phyloP scores from a whole-genome alignment of 2,888 invertebrate genomes.

The Tenthredo amoena region DNA sequence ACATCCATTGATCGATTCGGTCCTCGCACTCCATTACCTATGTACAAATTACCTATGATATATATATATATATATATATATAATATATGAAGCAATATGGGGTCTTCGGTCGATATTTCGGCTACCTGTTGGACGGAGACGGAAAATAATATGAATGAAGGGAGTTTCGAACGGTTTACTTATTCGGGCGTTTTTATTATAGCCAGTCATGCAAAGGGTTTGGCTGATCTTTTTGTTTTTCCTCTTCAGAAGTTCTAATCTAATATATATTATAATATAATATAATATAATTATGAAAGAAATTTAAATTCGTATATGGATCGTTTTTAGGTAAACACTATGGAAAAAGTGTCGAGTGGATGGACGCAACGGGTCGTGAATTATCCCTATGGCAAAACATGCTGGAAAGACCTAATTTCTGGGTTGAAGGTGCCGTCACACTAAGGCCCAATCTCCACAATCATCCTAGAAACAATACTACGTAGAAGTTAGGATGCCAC shows the following conservation, averaged over 20 bases:
- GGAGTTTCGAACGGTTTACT: no score
- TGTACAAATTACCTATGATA: not conserved
- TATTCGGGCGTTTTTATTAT: not conserved
- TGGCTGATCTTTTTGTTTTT: not conserved
- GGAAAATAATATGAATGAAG: not conserved
- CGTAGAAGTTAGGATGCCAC: not conserved
- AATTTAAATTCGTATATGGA: not conserved
- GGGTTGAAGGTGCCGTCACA: slow-evolving; percentile 97
- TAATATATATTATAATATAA: not conserved
- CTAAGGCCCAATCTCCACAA: slow-evolving; percentile 89
- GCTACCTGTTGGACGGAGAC: not conserved
- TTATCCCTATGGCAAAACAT: slow-evolving; percentile 95
- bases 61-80: no score
- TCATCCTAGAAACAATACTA: slow-evolving; percentile 72
- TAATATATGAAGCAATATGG: not conserved
- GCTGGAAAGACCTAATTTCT: slow-evolving; percentile 95
- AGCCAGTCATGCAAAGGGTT: not conserved
- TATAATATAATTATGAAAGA: slow-evolving; percentile 42
- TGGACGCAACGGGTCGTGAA: slow-evolving; percentile 96
- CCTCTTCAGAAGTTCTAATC: not conserved
- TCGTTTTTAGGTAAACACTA: slow-evolving; percentile 88
- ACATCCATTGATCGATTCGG: not conserved
- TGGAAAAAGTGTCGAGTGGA: slow-evolving; percentile 94
- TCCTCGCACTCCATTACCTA: not conserved
- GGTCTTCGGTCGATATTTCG: not conserved